Evolutionary conservation across 1,140 invertebrate genomes (phyloP).

Genomic region (Schlechtendalia chinensis): DNA sequence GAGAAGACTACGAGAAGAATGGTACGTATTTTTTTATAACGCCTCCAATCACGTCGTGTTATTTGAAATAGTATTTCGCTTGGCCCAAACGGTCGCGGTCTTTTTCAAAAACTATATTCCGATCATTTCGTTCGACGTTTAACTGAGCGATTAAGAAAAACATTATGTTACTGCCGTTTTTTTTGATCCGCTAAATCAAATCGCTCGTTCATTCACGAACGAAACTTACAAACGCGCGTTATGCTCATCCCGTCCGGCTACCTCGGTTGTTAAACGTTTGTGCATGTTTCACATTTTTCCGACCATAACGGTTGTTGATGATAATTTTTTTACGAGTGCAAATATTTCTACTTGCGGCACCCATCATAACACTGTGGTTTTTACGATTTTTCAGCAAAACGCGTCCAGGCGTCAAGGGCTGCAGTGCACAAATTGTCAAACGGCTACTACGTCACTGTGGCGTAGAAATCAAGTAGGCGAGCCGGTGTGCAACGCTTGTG

Average conservation of each 20-base stretch:
- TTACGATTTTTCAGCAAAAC: constrained; percentile 58
- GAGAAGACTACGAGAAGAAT: constrained; percentile 67
- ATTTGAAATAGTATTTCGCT: background rate
- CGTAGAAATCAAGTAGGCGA: constrained; percentile 81
- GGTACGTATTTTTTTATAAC: constrained; percentile 60
- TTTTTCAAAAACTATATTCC: background rate
- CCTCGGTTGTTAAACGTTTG: background rate
- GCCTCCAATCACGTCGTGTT: too few relatives aligned
- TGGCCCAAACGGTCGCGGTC: background rate
- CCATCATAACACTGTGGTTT: too few relatives aligned
- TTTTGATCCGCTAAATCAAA: constrained; percentile 2
- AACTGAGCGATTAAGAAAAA: too few relatives aligned
- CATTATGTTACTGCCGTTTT: background rate
- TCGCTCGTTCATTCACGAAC: constrained; percentile 8
- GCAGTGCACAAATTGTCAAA: constrained; percentile 87
- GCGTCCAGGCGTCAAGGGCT: constrained; percentile 76
- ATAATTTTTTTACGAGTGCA: background rate
- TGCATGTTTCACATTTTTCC: background rate
- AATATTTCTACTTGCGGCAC: too few relatives aligned
- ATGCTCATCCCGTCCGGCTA: background rate
- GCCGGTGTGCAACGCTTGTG: constrained; percentile 92
- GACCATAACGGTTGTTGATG: background rate
- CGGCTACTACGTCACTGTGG: constrained; percentile 85
- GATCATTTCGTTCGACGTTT: constrained; percentile 1
- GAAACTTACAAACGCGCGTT: constrained; percentile 33